Conservation (phyloP, 2,113 vertebrate species). For the Coracopsis vasa region DNA sequence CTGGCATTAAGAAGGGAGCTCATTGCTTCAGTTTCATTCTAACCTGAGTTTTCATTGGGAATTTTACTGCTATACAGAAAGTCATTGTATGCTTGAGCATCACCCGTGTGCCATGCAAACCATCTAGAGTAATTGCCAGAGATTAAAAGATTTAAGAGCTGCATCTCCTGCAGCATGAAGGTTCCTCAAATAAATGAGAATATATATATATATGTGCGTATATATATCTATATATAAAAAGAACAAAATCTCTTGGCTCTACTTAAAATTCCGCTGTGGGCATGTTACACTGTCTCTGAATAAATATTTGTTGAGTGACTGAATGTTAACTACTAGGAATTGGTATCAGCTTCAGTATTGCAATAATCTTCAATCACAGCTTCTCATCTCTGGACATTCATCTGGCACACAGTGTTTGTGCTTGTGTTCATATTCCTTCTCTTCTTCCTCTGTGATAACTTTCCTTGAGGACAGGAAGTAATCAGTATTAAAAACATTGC, state of each 20-base stretch:
- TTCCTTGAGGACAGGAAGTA: background rate
- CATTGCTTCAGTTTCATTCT: background rate
- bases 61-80: background rate
- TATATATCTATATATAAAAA: background rate
- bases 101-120: background rate
- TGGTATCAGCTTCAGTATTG: background rate
- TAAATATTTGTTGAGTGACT: conserved; percentile 46
- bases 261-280: background rate
- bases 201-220: background rate
- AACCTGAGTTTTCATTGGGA: background rate
- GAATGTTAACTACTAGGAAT: conserved; percentile 22
- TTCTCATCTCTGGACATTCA: background rate
- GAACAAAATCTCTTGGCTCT: background rate
- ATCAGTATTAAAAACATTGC: background rate
- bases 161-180: background rate
- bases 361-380: background rate
- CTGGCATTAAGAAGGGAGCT: background rate
- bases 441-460: background rate
- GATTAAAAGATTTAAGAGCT: background rate
- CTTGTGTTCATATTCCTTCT: background rate
- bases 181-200: background rate
- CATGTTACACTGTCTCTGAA: background rate
- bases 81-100: background rate
- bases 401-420: background rate
- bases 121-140: background rate